phyloP scores from a whole-genome alignment of 2,888 invertebrate genomes.

The Coelinius sp. region DNA sequence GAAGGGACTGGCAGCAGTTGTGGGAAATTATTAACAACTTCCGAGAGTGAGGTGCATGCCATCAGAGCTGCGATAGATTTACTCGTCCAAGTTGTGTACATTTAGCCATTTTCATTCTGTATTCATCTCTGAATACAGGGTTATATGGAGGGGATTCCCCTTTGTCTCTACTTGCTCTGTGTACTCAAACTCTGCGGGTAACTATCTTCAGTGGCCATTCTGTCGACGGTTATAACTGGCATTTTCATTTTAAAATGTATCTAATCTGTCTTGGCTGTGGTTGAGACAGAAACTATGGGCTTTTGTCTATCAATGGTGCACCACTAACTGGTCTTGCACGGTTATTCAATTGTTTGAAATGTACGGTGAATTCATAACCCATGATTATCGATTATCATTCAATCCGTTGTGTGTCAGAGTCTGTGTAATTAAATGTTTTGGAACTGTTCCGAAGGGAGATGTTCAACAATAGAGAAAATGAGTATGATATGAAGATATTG shows the following conservation, averaged over 20 bases:
- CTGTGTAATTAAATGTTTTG: too few relatives aligned
- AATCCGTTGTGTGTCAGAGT: too few relatives aligned
- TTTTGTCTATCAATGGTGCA: not conserved
- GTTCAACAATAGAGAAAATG: too few relatives aligned
- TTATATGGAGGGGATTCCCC: not conserved
- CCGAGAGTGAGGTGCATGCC: not conserved
- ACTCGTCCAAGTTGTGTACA: not conserved
- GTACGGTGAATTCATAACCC: not conserved
- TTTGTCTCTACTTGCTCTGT: not conserved
- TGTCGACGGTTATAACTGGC: not conserved
- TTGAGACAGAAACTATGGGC: not conserved
- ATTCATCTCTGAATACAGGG: not conserved
- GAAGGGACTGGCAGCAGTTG: not conserved
- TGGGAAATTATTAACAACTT: slow-evolving; percentile 5
- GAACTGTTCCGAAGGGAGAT: too few relatives aligned
- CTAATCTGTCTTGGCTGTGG: not conserved
- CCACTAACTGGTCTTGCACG: not conserved
- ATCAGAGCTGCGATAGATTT: not conserved
- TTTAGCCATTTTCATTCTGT: not conserved
- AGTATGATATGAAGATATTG: too few relatives aligned
- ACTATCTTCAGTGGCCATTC: not conserved
- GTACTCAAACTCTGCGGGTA: not conserved
- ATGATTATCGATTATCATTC: not conserved
- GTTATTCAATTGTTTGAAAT: not conserved
- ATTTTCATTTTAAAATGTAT: not conserved